Evolutionary conservation across 2,888 invertebrate genomes (phyloP).

Genomic region (Spatulosminthurus flaviceps): DNA sequence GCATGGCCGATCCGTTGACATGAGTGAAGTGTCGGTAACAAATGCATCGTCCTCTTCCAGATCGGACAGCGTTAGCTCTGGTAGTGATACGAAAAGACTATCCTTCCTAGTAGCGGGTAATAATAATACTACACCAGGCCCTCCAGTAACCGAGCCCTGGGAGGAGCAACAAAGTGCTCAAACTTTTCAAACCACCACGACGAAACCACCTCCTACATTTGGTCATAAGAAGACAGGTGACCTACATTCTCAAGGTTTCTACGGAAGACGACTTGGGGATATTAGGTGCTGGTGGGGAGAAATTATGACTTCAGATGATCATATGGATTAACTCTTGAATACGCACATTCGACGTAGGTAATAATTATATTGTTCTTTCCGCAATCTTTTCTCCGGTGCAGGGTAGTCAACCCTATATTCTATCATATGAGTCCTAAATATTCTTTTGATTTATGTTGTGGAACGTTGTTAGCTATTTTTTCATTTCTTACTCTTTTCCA

Average conservation of each 20-base stretch:
- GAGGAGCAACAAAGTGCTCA: constrained; percentile 50
- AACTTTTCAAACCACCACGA: not conserved
- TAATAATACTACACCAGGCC: constrained; percentile 41
- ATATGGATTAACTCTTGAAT: not conserved
- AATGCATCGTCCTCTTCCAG: constrained; percentile 61
- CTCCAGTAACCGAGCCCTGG: constrained; percentile 55
- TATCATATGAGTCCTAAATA: too few species aligned
- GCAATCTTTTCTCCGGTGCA: not conserved
- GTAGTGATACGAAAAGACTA: constrained; percentile 61
- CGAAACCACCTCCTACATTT: constrained; percentile 30
- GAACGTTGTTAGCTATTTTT: not conserved
- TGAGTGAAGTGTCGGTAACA: constrained; percentile 58
- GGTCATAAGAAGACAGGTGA: constrained; percentile 56
- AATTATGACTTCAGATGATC: constrained; percentile 35
- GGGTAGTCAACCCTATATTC: not conserved
- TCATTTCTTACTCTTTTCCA: not conserved
- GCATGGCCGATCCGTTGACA: constrained; percentile 59
- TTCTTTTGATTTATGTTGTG: not conserved
- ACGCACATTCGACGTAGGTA: not conserved
- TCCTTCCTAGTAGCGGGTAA: constrained; percentile 37
- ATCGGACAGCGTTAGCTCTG: constrained; percentile 63
- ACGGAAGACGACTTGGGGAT: constrained; percentile 59
- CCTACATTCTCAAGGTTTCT: constrained; percentile 41
- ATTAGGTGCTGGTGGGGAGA: constrained; percentile 63
- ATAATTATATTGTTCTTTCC: not conserved